These are phyloP conservation scores for Parauchenoglanis ngamensis DNA, from an alignment of 2,797 vertebrate species.

Conservation along the genomic window DNA sequence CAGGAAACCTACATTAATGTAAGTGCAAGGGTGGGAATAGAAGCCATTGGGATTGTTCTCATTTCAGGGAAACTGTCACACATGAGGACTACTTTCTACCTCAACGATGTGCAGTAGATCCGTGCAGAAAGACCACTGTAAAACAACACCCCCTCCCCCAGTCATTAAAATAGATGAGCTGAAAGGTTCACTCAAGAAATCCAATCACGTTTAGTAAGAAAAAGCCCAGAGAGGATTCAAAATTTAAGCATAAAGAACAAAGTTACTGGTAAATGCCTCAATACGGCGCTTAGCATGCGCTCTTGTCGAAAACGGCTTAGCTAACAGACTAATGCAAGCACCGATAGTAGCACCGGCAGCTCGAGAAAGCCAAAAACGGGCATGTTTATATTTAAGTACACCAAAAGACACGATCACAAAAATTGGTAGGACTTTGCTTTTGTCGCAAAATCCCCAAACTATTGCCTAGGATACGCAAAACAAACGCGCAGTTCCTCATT, in stretches of 20 bases:
- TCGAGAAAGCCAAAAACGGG: not conserved
- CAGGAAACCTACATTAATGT: not conserved
- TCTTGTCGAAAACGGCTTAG: not conserved
- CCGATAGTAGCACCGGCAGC: not conserved
- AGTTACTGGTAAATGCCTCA: not conserved
- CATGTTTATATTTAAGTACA: not conserved
- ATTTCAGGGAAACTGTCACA: constrained; percentile 27
- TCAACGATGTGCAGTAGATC: constrained; percentile 40
- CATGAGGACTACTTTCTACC: constrained; percentile 13
- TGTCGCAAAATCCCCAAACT: not conserved
- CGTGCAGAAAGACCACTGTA: constrained; percentile 48
- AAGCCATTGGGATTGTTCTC: not conserved
- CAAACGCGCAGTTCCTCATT: not conserved
- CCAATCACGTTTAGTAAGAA: constrained; percentile 23
- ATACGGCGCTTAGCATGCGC: not conserved
- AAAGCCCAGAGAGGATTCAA: not conserved
- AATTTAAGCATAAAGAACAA: not conserved
- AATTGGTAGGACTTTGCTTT: not conserved
- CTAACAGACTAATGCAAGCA: not conserved
- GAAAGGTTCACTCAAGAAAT: constrained; percentile 48
- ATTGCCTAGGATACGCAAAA: not conserved
- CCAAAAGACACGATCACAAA: not conserved
- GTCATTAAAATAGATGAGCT: constrained; percentile 52
- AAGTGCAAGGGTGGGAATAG: not conserved
- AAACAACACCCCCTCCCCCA: constrained; percentile 54